Evolutionary conservation across 2,797 vertebrate genomes (phyloP).

Genomic region (Picus viridis): DNA sequence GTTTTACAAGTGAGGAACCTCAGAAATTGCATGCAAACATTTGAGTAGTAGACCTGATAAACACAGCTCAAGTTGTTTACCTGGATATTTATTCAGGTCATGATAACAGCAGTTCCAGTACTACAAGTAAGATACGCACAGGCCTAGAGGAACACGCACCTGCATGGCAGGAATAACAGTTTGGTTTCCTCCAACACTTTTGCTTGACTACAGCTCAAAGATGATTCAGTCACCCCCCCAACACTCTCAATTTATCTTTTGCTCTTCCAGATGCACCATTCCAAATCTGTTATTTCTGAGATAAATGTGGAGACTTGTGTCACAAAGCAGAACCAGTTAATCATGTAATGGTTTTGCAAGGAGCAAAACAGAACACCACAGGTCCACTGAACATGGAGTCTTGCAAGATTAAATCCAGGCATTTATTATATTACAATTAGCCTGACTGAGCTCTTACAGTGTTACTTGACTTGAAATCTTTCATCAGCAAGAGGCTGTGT

Average conservation of each 20-base stretch:
- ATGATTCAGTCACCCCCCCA: not conserved
- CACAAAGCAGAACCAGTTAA: not conserved
- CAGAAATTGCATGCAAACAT: not conserved
- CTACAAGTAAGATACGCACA: not conserved
- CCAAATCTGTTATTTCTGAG: not conserved
- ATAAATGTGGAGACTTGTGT: not conserved
- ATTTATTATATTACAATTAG: not conserved
- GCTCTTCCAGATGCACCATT: not conserved
- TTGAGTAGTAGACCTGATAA: not conserved
- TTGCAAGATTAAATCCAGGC: not conserved
- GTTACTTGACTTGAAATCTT: not conserved
- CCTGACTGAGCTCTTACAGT: not conserved
- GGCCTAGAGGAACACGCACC: not conserved
- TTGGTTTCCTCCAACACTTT: not conserved
- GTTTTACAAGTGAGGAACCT: not conserved
- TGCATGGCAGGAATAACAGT: not conserved
- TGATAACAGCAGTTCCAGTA: fast-evolving
- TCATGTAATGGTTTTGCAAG: not conserved
- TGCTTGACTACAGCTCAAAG: not conserved
- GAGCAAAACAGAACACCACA: not conserved
- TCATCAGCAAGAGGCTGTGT: not conserved
- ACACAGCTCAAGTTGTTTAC: not conserved
- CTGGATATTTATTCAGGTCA: not conserved
- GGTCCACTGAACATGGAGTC: not conserved
- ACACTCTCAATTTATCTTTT: not conserved